Evolutionary conservation across 2,797 vertebrate genomes (phyloP), one percentile per base, ranked within the genome.

Genomic region (Nannoperca australis): DNA sequence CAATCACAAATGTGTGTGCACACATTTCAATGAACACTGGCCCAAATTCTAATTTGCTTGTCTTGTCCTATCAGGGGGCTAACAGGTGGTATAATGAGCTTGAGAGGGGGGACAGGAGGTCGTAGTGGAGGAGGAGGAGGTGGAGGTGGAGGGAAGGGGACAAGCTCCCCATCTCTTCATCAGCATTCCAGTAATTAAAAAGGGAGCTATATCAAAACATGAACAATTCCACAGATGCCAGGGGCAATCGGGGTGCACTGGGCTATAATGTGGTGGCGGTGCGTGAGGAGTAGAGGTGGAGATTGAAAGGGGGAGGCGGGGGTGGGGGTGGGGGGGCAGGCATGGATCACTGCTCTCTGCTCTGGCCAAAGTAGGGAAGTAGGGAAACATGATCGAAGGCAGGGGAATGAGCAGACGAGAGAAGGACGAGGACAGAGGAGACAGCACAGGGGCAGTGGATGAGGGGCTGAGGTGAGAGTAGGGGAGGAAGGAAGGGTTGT

Each of bases 141-240:
- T 14, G 60, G 18, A 44, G 24, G 30, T 56, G 24, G 24, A 27
- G 24, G 30, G 60, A 15, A 44, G 30, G 34, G 62, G 73, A 70
- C 65, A 34, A 82, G 50, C 51, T 70, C 58, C 65, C 72, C 69
- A 87, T 88, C 83, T 83, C 71, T 87, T 82, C 72, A 87, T 91
- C 89, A 87, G 84, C 86, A 89, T 88, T 89, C 63, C 69, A 7
- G 70, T 82, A 91, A 92, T 93, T 93, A 91, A 90, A 87, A 88
- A 82, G 85, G 72, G 79, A 86, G 79, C 81, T 63, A 81, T 85
- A 92, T 87, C 79, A 85, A 88, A 91, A 93, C 87, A 91, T 87
- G 91, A 94, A 93, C 91, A 93, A 91, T 92, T 91, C 87, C 87
- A 82, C 55, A 78, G 70, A 94, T 92, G 85, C 88, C 88, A 81